Evolutionary conservation across 2,888 invertebrate genomes (phyloP), one percentile per base, ranked within the genome.

Genomic region (Andrena chrysosceles): DNA sequence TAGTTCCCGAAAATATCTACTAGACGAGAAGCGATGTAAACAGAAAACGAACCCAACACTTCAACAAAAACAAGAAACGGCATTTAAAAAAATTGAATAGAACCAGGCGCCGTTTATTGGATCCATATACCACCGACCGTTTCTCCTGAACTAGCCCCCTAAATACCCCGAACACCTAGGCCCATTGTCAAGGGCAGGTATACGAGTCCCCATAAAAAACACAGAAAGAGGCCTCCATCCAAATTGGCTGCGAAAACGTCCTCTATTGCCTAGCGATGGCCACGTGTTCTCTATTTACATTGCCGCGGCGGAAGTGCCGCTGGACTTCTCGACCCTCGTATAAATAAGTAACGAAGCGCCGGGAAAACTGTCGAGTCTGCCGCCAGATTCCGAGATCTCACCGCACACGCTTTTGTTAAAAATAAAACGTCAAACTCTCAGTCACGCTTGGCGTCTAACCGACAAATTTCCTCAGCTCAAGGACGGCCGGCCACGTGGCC

Each of bases 401-500:
- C 13, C 13, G 13, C 42, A 0, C 42, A 42, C 16, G 16, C 42
- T 16, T 42, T 42, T 42, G 42, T 42, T 42, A 42, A 42, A 20
- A 26, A 20, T 20, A 56, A 23, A 56, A 13, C 56, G 56, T 16
- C 54, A 10, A 56, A 56, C 10, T 42, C 26, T 69, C 20, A 56
- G 26, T n/a, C 23, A 29, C 33, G 59, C 23, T 13, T 23, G 35
- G 10, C n/a, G 72, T 63, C 52, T 13, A 16, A 20, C 16, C n/a
- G n/a, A 33, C 35, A 29, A 72, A 49, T 64, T 33, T 80, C 68
- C 64, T 26, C 4, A 1, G 13, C 2, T 8, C 60, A 78, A 78
- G 67, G 71, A 48, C 54, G 23, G 1, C 20, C 8, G 33, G 52
- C 67, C 78, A 78, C 67, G 56, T 67, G 80, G 54, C n/a, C 29